Percentiles rank a stretch among this genome's conserved stretches.
These are phyloP conservation scores for Indri indri DNA, from an alignment of 2,113 vertebrate species.

Conservation along the genomic window DNA sequence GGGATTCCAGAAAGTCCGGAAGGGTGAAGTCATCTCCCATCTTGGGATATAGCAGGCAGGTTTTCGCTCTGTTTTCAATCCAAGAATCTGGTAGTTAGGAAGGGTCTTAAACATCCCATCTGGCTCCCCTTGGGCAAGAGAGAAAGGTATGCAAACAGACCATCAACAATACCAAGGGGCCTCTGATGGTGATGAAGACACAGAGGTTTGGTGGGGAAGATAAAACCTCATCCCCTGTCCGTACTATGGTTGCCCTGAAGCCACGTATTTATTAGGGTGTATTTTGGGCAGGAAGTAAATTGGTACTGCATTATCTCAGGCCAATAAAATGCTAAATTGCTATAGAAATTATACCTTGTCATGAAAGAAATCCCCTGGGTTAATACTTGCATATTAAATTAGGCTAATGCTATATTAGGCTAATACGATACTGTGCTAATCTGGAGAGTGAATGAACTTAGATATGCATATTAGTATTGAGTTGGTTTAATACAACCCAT, in stretches of 20 bases:
- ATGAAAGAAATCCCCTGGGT: neutral
- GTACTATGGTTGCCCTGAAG: neutral
- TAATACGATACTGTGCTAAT: slow-evolving; percentile 26
- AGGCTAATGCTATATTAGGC: neutral
- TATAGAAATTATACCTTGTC: slow-evolving; percentile 15
- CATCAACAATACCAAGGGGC: neutral
- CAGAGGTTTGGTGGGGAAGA: neutral
- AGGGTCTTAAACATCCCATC: neutral
- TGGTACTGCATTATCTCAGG: neutral
- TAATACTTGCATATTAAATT: slow-evolving; percentile 46
- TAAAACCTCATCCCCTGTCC: neutral
- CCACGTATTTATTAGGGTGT: neutral
- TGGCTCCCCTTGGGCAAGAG: neutral
- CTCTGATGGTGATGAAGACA: neutral
- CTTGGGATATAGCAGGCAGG: neutral
- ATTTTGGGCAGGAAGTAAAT: neutral
- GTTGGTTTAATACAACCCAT: neutral
- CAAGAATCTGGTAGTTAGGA: neutral
- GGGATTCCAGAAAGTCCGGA: neutral
- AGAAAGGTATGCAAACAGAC: neutral
- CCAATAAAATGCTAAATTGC: neutral
- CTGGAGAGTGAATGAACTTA: neutral
- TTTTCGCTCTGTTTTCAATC: neutral
- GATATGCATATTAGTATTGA: slow-evolving; percentile 30
- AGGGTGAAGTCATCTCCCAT: neutral